A percentile compares a stretch with the other conserved stretches of the same genome.
These are phyloP conservation scores for Tyrannus savana DNA, from an alignment of 2,113 vertebrate species.

Conservation along the genomic window DNA sequence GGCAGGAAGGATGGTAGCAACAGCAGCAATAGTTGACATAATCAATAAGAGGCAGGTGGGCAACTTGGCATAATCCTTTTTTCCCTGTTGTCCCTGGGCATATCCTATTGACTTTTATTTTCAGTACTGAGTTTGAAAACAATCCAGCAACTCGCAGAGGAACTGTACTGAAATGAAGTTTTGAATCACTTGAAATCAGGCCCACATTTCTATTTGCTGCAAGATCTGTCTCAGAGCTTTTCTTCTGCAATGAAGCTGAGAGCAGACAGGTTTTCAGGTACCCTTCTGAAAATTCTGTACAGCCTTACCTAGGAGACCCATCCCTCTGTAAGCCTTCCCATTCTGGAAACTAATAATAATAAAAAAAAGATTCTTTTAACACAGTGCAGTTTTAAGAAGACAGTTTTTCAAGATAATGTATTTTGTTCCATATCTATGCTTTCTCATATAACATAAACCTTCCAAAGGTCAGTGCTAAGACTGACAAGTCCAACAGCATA, in stretches of 20 bases:
- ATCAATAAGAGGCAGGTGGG: not conserved
- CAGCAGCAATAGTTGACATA: not conserved
- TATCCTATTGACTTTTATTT: not conserved
- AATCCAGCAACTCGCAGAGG: not conserved
- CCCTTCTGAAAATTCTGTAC: not conserved
- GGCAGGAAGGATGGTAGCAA: not conserved
- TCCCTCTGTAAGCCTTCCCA: not conserved
- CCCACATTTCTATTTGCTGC: not conserved
- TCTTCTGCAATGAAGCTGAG: not conserved
- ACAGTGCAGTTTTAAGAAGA: not conserved
- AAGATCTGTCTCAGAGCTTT: not conserved
- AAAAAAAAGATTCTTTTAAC: not conserved
- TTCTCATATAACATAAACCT: not conserved
- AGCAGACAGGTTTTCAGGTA: not conserved
- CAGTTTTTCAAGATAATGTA: not conserved
- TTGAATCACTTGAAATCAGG: not conserved
- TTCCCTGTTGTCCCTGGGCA: not conserved
- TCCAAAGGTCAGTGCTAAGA: not conserved
- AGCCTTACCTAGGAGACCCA: not conserved
- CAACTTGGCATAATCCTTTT: not conserved
- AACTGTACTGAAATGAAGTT: not conserved
- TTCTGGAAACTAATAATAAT: not conserved
- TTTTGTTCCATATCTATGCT: not conserved
- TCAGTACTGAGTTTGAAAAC: not conserved
- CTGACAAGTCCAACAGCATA: not conserved